Base-by-base conservation (phyloP, 2,888 invertebrate genomes). In the Odontomyia ornata region DNA sequence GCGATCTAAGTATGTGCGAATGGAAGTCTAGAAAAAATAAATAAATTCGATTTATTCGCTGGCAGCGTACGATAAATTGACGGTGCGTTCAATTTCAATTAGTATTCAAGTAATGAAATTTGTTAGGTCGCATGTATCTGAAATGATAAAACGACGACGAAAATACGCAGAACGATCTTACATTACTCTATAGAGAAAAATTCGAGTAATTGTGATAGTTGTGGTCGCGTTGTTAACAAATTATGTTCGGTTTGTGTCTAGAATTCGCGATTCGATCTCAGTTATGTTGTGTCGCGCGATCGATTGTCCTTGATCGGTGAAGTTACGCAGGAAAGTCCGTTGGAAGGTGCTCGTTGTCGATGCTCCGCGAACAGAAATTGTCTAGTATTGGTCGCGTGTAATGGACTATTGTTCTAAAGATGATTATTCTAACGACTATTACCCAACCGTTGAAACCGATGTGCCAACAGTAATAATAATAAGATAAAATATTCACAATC, bases 101-200 rank as follows among this genome's bases (percentile, higher is more conserved):
- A 78, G 76, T 78, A 78, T 78, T 78, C 78, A 69, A 72, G 72
- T 60, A 78, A 76, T 71, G 78, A 64, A 46, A 62, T 75, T 75
- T 73, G 73, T 73, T 57, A 73, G 73, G 60, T 73, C 73, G 73
- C 57, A 60, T 73, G 73, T 73, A 52, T 30, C 60, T 73, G 57
- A 46, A 69, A 46, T 73, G 23, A 56, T 71, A 56, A 57, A 47
- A 73, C 73, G 73, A 64, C 30, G 64, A 64, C 64, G 28, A 64
- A 64, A 18, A 64, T n/a, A 46, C 67, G 67, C 46, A 67, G 67
- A 18, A 25, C 47, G 15, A 23, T 47, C 25, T 69, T 69, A 13
- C 23, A 23, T 47, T 30, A 9, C 69, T 23, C 47, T 69, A 47
- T 47, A 46, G 15, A 46, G 69, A 69, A 60, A 72, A 73, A 46